Evolutionary conservation across 2,888 invertebrate species (phyloP).

Genomic region (Tupiocoris notatus): DNA sequence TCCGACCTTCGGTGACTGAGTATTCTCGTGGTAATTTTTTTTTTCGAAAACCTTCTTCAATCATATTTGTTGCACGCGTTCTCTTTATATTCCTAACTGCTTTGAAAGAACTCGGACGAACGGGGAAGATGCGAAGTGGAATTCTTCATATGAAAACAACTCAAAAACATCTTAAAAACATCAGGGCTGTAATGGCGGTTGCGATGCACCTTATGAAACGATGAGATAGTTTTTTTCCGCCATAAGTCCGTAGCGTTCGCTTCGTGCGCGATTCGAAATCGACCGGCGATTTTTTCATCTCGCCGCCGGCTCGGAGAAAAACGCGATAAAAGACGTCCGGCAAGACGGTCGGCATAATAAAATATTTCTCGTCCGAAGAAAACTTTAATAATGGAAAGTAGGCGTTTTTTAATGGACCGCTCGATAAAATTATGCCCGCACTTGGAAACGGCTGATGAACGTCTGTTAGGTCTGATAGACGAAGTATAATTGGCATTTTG

Average conservation of each 20-base stretch:
- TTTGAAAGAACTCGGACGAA: neutral
- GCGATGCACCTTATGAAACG: neutral
- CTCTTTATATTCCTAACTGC: neutral
- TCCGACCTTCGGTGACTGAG: neutral
- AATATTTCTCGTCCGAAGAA: neutral
- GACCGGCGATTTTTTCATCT: neutral
- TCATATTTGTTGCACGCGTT: neutral
- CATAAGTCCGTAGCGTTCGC: neutral
- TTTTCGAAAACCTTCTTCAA: neutral
- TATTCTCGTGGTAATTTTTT: too few species aligned
- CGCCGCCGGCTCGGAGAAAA: neutral
- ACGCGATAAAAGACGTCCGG: neutral
- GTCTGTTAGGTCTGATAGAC: too few species aligned
- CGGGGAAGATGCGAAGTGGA: neutral
- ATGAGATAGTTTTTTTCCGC: neutral
- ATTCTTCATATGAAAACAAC: neutral
- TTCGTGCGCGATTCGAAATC: neutral
- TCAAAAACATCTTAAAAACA: neutral
- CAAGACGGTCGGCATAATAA: neutral
- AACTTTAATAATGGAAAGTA: neutral
- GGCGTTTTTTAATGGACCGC: neutral
- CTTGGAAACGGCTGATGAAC: too few species aligned
- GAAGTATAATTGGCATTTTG: too few species aligned
- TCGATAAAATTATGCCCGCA: neutral
- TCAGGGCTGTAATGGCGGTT: neutral